phyloP scores from a whole-genome alignment of 2,113 vertebrate genomes.

The Prietella phreatophila region DNA sequence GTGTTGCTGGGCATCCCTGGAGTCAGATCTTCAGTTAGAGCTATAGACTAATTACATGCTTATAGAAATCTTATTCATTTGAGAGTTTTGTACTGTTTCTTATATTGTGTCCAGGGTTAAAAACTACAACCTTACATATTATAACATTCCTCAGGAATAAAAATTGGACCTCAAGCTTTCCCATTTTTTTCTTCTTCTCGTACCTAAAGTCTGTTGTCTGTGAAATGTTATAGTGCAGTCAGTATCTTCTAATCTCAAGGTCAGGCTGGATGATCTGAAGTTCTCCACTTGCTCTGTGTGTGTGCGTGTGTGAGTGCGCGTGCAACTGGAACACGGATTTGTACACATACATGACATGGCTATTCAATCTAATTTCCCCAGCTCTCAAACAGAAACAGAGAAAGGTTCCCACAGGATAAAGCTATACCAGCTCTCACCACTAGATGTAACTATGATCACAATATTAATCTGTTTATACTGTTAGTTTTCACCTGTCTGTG shows the following conservation, averaged over 20 bases:
- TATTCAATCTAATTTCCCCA: neutral
- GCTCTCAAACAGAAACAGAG: too few relatives aligned
- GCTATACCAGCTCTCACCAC: neutral
- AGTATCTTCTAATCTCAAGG: too few relatives aligned
- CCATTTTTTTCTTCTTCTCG: too few relatives aligned
- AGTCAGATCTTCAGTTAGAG: neutral
- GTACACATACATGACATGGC: neutral
- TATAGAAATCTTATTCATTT: neutral
- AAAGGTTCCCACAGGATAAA: neutral
- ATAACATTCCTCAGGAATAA: too few relatives aligned
- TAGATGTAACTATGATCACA: neutral
- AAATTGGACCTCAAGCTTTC: too few relatives aligned
- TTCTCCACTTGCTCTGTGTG: neutral
- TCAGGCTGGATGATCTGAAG: too few relatives aligned
- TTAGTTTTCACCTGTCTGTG: neutral
- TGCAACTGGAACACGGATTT: too few relatives aligned
- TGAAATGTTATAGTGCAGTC: too few relatives aligned
- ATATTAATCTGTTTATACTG: neutral
- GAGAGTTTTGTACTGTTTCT: neutral
- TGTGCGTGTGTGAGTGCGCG: neutral
- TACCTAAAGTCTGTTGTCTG: too few relatives aligned
- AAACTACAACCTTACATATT: too few relatives aligned
- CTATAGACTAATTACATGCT: neutral
- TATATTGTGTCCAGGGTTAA: neutral
- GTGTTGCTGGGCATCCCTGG: neutral